Conservation (phyloP, 2,113 vertebrate genomes). For the Toxostoma redivivum region DNA sequence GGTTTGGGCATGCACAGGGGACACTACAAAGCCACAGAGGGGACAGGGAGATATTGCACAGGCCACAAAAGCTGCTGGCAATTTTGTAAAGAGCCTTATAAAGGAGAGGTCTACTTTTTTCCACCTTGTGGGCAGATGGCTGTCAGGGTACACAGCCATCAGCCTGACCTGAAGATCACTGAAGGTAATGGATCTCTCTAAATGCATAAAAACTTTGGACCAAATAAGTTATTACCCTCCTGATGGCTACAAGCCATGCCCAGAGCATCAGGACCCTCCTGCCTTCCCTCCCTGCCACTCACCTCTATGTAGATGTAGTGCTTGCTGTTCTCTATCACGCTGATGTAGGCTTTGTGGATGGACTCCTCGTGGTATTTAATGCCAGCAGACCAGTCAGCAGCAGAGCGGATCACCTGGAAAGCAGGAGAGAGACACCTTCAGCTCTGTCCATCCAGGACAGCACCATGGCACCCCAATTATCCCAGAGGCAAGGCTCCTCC, state of each 20-base stretch:
- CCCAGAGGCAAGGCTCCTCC: not conserved
- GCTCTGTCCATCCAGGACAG: not conserved
- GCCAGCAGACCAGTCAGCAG: constrained; percentile 93
- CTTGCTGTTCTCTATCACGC: constrained; percentile 84
- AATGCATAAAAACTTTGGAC: not conserved
- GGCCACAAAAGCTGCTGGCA: not conserved
- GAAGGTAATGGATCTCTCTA: not conserved
- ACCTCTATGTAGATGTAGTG: constrained; percentile 97
- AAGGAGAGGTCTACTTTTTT: not conserved
- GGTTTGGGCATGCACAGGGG: not conserved
- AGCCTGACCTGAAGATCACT: not conserved
- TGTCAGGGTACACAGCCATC: not conserved
- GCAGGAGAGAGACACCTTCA: not conserved
- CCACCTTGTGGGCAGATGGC: not conserved
- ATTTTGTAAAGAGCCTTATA: not conserved
- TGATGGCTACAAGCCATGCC: not conserved
- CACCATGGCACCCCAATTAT: not conserved
- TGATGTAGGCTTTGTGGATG: constrained; percentile 88
- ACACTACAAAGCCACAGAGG: not conserved
- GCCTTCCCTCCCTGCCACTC: not conserved
- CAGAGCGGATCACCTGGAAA: constrained; percentile 87
- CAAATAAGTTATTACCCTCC: not conserved
- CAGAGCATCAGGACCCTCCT: not conserved
- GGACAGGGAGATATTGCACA: not conserved
- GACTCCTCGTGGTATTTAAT: constrained; percentile 97